Percentiles rank a stretch among this genome's conserved stretches.
These are phyloP conservation scores for Progne subis DNA, from an alignment of 2,113 vertebrate genomes.

Conservation along the genomic window DNA sequence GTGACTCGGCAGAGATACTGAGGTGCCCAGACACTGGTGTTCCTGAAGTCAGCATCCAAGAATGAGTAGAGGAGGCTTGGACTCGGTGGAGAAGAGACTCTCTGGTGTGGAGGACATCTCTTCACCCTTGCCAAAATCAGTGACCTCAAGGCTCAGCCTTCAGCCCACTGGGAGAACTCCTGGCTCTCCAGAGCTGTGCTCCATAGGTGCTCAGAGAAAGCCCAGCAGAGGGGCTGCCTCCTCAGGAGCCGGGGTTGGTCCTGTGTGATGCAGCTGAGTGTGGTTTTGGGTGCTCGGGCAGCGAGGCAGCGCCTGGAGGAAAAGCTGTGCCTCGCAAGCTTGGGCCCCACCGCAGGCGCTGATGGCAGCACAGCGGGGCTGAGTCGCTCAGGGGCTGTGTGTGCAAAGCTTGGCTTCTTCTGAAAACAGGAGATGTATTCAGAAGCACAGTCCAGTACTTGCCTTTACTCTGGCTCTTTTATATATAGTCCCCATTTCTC, in stretches of 20 bases:
- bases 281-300: rapidly evolving
- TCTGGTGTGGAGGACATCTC: too few relatives aligned
- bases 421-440: constrained; percentile 39
- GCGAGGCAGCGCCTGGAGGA: background rate
- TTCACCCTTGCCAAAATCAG: background rate
- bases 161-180: too few relatives aligned
- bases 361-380: background rate
- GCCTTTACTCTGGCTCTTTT: background rate
- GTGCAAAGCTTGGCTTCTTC: background rate
- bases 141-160: background rate
- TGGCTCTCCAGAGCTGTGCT: background rate
- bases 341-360: background rate
- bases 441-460: background rate
- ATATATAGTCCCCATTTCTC: background rate
- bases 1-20: background rate
- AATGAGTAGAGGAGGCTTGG: background rate
- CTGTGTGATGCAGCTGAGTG: background rate
- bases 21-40: background rate
- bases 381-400: background rate
- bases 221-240: too few relatives aligned
- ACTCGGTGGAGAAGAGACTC: rapidly evolving
- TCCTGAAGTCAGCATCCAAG: background rate
- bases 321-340: background rate
- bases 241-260: rapidly evolving
- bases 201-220: background rate